Conservation (phyloP, 2,797 vertebrate genomes). For the Anisognathus igniventris region DNA sequence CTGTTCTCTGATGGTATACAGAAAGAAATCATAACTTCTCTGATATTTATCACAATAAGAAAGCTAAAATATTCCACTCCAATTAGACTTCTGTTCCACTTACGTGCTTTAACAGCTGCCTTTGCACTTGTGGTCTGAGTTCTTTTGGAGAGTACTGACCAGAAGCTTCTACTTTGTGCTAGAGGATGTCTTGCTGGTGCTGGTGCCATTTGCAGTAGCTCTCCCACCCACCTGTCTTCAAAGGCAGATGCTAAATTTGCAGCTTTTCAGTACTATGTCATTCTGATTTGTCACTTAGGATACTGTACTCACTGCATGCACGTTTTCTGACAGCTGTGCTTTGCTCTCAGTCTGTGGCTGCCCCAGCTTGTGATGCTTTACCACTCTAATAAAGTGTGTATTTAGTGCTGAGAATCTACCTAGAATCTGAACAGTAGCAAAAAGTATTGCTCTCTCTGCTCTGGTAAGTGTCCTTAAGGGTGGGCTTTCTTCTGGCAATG, state of each 20-base stretch:
- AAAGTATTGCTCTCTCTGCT: not conserved
- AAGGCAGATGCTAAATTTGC: conserved; percentile 1
- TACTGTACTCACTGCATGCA: not conserved
- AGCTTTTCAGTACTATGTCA: not conserved
- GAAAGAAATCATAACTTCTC: not conserved
- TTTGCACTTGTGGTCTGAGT: not conserved
- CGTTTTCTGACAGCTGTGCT: not conserved
- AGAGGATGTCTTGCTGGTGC: not conserved
- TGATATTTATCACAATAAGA: not conserved
- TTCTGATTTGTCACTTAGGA: not conserved
- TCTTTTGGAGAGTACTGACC: not conserved
- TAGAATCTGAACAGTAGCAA: not conserved
- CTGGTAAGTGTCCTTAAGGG: not conserved
- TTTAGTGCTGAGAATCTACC: not conserved
- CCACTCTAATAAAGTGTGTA: not conserved
- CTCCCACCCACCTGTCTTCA: not conserved
- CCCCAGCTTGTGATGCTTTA: not conserved
- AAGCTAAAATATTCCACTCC: not conserved
- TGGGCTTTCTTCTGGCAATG: conserved; percentile 1
- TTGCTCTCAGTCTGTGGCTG: not conserved
- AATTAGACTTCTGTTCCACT: not conserved
- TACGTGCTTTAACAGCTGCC: not conserved
- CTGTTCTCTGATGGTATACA: not conserved
- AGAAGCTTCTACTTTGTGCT: not conserved
- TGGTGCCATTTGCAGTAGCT: fast-evolving